Conservation (phyloP, 2,888 invertebrate species). For the Acanthacorydalis orientalis region DNA sequence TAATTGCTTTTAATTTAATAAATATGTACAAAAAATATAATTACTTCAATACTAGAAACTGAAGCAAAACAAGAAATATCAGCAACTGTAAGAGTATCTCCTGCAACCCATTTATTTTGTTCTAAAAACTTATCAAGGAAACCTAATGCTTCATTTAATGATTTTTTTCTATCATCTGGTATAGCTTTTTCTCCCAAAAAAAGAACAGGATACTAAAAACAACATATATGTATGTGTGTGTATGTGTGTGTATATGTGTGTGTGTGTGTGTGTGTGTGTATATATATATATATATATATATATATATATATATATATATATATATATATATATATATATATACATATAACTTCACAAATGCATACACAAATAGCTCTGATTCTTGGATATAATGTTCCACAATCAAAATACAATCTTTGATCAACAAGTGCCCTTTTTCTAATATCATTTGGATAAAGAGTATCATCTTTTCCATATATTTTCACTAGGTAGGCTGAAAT, state of each 20-base stretch:
- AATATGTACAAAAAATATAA: neutral
- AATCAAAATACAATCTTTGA: constrained; percentile 44
- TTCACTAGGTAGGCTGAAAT: constrained; percentile 44
- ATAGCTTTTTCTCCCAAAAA: constrained; percentile 1
- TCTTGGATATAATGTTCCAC: constrained; percentile 40
- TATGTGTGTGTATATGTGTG: too few species aligned
- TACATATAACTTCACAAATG: constrained; percentile 5
- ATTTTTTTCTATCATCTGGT: constrained; percentile 5
- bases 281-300: too few species aligned
- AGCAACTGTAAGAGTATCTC: neutral
- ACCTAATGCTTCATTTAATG: neutral
- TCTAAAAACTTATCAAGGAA: neutral
- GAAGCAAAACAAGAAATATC: neutral
- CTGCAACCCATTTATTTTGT: neutral
- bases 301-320: too few species aligned
- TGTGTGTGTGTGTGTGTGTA: too few species aligned
- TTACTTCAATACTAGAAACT: neutral
- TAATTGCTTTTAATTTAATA: neutral
- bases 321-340: too few species aligned
- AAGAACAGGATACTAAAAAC: neutral
- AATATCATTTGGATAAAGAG: constrained; percentile 40
- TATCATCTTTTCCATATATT: constrained; percentile 39
- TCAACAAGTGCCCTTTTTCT: constrained; percentile 39
- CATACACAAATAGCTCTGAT: constrained; percentile 44
- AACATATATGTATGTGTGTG: neutral